Conservation (phyloP, 2,113 vertebrate genomes). For the Oostethus manadensis region DNA sequence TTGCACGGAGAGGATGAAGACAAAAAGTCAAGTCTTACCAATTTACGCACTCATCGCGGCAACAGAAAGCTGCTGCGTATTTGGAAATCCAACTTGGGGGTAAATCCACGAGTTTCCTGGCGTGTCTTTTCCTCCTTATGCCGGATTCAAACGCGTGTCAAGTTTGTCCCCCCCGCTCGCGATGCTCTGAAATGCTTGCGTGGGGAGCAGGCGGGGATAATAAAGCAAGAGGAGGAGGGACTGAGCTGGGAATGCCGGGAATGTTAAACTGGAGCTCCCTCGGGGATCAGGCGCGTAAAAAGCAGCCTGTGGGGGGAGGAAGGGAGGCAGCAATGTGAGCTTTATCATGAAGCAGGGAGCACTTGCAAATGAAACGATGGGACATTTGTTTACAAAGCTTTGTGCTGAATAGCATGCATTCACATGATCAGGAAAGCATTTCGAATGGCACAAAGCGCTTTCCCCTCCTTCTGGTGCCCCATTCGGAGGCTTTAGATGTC, state of each 20-base stretch:
- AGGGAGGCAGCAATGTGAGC: conserved; percentile 15
- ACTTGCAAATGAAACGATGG: conserved; percentile 5
- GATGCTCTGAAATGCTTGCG: conserved; percentile 55
- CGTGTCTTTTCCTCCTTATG: neutral
- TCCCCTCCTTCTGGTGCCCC: neutral
- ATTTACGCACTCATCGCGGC: conserved; percentile 53
- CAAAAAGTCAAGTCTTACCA: conserved; percentile 54
- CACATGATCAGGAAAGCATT: neutral
- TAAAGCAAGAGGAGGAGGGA: conserved; percentile 74
- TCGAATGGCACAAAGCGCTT: neutral
- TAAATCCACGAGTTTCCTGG: conserved; percentile 25
- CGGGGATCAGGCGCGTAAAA: conserved; percentile 75
- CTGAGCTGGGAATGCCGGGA: conserved; percentile 85
- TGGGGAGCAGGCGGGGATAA: conserved; percentile 69
- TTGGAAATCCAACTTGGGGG: conserved; percentile 16
- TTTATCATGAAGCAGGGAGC: conserved; percentile 26
- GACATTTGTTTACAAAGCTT: conserved; percentile 3
- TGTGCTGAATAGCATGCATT: neutral
- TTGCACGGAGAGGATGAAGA: neutral
- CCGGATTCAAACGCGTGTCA: conserved; percentile 40
- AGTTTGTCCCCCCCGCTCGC: conserved; percentile 35
- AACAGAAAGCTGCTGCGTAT: conserved; percentile 7
- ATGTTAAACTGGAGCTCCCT: conserved; percentile 88
- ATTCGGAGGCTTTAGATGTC: no score
- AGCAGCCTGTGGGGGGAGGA: conserved; percentile 32